Evolutionary conservation across 2,888 invertebrate genomes (phyloP).

Genomic region (Nebria salina): DNA sequence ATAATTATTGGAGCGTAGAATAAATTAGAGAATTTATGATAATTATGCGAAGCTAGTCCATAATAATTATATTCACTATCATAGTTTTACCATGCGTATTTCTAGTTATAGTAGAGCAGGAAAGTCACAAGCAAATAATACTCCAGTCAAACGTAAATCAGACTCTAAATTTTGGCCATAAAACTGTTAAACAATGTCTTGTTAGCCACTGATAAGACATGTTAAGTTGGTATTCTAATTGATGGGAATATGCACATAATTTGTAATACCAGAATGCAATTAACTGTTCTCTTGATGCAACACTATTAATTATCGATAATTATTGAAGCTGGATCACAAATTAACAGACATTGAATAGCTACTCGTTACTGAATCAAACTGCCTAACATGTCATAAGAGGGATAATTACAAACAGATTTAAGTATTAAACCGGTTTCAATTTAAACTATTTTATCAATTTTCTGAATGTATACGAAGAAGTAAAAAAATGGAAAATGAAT

Average conservation of each 20-base stretch:
- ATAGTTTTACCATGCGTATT: not conserved
- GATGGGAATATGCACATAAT: not conserved
- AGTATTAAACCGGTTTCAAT: too few species aligned
- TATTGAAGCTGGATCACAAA: not conserved
- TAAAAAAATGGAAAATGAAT: too few species aligned
- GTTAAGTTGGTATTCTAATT: not conserved
- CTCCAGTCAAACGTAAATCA: too few species aligned
- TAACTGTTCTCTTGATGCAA: not conserved
- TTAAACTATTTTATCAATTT: too few species aligned
- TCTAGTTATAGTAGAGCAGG: not conserved
- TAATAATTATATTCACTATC: not conserved
- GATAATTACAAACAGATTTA: too few species aligned
- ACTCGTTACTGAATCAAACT: not conserved
- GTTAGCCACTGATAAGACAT: not conserved
- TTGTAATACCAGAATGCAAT: not conserved
- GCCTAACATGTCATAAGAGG: not conserved
- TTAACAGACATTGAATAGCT: not conserved
- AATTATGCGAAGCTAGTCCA: not conserved
- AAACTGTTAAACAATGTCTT: not conserved
- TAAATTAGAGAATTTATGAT: not conserved
- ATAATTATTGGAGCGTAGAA: not conserved
- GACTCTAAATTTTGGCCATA: not conserved
- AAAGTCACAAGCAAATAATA: too few species aligned
- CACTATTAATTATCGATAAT: not conserved
- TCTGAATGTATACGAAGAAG: too few species aligned